phyloP scores from a whole-genome alignment of 2,888 invertebrate species.

The Volucella inflata region DNA sequence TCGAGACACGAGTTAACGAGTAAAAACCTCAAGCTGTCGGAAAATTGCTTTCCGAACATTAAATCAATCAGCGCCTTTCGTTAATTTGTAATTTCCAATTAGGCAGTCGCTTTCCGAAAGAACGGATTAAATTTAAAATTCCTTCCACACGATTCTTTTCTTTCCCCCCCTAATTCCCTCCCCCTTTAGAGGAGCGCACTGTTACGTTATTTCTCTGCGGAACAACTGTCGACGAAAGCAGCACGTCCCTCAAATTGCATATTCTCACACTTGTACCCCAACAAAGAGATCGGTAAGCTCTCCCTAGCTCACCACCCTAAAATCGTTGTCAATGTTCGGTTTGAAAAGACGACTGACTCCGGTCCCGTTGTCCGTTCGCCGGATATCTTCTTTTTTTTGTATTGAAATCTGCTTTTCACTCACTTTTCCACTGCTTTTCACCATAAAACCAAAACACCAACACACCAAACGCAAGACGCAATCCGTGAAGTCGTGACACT shows the following conservation, averaged over 20 bases:
- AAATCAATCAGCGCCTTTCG: constrained; percentile 73
- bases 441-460: constrained; percentile 30
- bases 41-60: constrained; percentile 64
- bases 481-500: constrained; percentile 50
- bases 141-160: constrained; percentile 41
- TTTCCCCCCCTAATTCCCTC: not conserved
- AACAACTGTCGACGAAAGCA: constrained; percentile 14
- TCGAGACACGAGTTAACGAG: constrained; percentile 11
- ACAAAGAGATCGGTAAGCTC: constrained; percentile 31
- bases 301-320: not conserved
- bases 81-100: constrained; percentile 73
- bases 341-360: too few relatives aligned
- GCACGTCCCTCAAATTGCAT: constrained; percentile 54
- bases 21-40: constrained; percentile 39
- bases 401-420: constrained; percentile 58
- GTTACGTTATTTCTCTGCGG: constrained; percentile 28
- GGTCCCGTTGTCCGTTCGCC: constrained; percentile 31
- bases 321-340: constrained; percentile 33
- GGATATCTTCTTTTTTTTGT: constrained; percentile 35
- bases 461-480: constrained; percentile 20
- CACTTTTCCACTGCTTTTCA: constrained; percentile 52
- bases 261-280: constrained; percentile 6
- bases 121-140: constrained; percentile 60
- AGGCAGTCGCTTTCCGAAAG: constrained; percentile 49
- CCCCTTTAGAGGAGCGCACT: not conserved